These are phyloP conservation scores for Etia nguti DNA, from an alignment of 2,113 vertebrate genomes.

Conservation along the genomic window DNA sequence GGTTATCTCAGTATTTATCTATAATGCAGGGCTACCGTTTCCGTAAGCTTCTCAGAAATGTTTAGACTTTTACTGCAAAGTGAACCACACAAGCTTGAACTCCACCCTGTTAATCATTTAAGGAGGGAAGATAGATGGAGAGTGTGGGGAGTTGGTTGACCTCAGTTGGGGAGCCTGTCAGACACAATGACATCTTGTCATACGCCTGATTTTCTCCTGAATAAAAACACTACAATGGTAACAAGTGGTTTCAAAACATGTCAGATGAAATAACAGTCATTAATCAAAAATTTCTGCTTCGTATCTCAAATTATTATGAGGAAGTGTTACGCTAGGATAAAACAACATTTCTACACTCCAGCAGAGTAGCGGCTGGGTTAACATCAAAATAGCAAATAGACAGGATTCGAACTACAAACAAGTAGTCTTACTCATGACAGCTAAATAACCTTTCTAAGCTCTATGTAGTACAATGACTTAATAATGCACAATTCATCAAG, in stretches of 20 bases:
- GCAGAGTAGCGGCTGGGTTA: not conserved
- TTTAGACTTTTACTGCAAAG: not conserved
- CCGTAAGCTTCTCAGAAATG: not conserved
- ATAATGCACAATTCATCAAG: not conserved
- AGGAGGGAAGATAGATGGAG: not conserved
- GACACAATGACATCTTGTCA: not conserved
- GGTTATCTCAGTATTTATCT: not conserved
- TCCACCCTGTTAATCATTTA: not conserved
- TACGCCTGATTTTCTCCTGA: not conserved
- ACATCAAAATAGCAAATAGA: not conserved
- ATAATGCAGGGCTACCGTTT: not conserved
- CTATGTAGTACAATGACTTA: not conserved
- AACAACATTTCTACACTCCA: not conserved
- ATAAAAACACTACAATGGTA: not conserved
- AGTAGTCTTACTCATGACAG: not conserved
- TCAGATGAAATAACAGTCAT: not conserved
- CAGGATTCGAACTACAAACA: not conserved
- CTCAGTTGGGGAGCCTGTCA: not conserved
- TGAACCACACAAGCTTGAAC: not conserved
- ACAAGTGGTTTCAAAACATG: not conserved
- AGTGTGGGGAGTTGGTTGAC: not conserved
- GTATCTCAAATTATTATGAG: not conserved
- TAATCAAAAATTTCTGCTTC: slow-evolving; percentile 10
- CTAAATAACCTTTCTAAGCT: not conserved
- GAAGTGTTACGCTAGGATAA: not conserved